Evolutionary conservation across 1,140 invertebrate genomes (phyloP).

Genomic region (Oreohelix idahoensis): DNA sequence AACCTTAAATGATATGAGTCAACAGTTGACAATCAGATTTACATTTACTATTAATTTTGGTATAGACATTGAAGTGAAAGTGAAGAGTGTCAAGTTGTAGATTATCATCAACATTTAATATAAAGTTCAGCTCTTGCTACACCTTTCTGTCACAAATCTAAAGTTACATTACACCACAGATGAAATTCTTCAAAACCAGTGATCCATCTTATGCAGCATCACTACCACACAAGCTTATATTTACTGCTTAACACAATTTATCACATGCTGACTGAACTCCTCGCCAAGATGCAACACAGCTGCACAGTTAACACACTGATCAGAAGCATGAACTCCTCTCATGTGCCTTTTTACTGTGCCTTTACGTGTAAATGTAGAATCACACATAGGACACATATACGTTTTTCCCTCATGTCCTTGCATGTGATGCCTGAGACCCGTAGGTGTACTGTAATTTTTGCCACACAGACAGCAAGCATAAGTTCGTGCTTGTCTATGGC

Average conservation of each 20-base stretch:
- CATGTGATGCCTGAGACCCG: slow-evolving; percentile 18
- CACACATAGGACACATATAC: slow-evolving; percentile 25
- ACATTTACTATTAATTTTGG: too few relatives aligned
- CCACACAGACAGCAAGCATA: slow-evolving; percentile 12
- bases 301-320: not conserved
- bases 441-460: not conserved
- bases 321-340: not conserved
- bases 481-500: not conserved
- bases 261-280: slow-evolving; percentile 15
- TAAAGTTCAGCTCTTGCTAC: too few relatives aligned
- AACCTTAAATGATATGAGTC: too few relatives aligned
- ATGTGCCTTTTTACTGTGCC: slow-evolving; percentile 15
- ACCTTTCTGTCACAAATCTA: too few relatives aligned
- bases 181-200: too few relatives aligned
- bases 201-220: too few relatives aligned
- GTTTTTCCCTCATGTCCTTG: slow-evolving; percentile 1
- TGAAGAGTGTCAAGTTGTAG: too few relatives aligned
- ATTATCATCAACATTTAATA: too few relatives aligned
- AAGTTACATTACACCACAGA: too few relatives aligned
- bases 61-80: too few relatives aligned
- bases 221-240: not conserved
- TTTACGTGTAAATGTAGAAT: slow-evolving; percentile 3
- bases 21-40: too few relatives aligned
- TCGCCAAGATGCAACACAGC: not conserved
- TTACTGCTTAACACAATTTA: not conserved